Base-by-base conservation (phyloP, 1,140 invertebrate genomes). In the Halyomorpha halys region DNA sequence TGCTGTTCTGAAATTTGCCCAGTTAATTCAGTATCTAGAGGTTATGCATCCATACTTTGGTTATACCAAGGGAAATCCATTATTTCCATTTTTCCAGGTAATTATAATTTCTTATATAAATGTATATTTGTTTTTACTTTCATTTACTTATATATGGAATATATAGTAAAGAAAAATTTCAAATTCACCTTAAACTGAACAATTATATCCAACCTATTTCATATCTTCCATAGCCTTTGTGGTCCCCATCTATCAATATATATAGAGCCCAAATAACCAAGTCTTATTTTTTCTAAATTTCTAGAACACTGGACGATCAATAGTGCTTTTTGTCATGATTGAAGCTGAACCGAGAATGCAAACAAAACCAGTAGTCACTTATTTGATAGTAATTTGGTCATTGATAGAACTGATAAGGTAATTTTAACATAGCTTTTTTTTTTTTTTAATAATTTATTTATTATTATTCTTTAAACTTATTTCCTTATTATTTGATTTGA, bases 41-140 rank as follows among this genome's bases (percentile, higher is more conserved):
- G 83, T 96, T 0, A 79, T 96, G 76, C 90, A 96, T 80, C 87
- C 92, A 4, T 67, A 95, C 6, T 85, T 95, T 71, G 89, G 90
- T 2, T 91, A 94, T 69, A 92, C 91, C 15, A 90, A 84, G 75
- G 86, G 89, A 53, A 79, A 79, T 66, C 69, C 80, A 6, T 44
- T 87, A 18, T 72, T 76, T 39, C 74, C 81, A 54, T 66, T 78
- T 39, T 62, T 82, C 49, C 82, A 83, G 74, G 79, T 82, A 70
- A 65, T 60, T 62, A 39, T 39, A 30, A 30, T n/a, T n/a, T n/a
- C n/a, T n/a, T n/a, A n/a, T n/a, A n/a, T n/a, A n/a, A n/a, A n/a
- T n/a, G n/a, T n/a, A n/a, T n/a, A n/a, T n/a, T n/a, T n/a, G n/a
- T n/a, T n/a, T n/a, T n/a, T n/a, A n/a, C n/a, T n/a, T n/a, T n/a